phyloP scores from a whole-genome alignment of 2,888 invertebrate genomes.

The Epiblema foenella region DNA sequence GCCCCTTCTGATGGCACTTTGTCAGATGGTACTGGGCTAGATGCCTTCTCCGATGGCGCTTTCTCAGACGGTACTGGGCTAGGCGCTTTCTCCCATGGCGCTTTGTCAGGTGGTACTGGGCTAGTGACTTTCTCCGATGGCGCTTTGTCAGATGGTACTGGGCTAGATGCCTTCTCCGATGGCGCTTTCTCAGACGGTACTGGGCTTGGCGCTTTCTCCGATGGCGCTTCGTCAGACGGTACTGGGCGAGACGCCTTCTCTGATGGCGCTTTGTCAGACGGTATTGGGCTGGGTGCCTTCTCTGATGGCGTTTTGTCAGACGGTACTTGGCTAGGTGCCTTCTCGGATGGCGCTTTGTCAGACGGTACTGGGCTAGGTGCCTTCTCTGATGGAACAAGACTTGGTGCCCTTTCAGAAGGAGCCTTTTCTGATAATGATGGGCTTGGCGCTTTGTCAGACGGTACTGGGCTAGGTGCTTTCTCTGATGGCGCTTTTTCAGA shows the following conservation, averaged over 20 bases:
- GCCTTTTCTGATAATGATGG: neutral
- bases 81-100: neutral
- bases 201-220: neutral
- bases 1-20: no score
- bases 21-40: slow-evolving; percentile 15
- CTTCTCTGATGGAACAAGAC: slow-evolving; percentile 33
- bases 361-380: slow-evolving; percentile 41
- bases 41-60: neutral
- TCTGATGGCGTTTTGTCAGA: slow-evolving; percentile 17
- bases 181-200: slow-evolving; percentile 2
- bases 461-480: slow-evolving; percentile 7
- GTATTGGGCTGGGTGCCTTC: neutral
- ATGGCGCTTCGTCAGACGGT: neutral
- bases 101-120: slow-evolving; percentile 8
- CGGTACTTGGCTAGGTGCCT: slow-evolving; percentile 34
- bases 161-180: slow-evolving; percentile 30
- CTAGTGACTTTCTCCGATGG: neutral
- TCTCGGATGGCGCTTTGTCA: slow-evolving; percentile 31
- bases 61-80: slow-evolving; percentile 29
- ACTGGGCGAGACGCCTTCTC: slow-evolving; percentile 14
- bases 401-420: no score
- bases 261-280: neutral
- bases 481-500: slow-evolving; percentile 14
- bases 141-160: neutral
- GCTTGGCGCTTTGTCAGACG: slow-evolving; percentile 19